Conservation (phyloP, 2,797 vertebrate species). For the Capromys pilorides region DNA sequence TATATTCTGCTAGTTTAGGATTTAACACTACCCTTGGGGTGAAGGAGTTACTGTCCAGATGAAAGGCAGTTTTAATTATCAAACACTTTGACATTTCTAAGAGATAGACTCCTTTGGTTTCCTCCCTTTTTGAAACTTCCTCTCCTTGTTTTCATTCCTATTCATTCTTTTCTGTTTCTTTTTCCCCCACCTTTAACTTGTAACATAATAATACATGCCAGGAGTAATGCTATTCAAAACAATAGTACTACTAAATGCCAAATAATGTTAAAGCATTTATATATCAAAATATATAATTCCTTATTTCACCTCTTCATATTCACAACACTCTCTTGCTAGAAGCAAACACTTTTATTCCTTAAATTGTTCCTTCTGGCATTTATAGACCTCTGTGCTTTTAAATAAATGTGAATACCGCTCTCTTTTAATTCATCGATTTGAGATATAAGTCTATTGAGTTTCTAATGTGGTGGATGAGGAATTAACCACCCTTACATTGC, state of each 20-base stretch:
- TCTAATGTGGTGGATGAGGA: not conserved
- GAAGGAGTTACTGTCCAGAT: not conserved
- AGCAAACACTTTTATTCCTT: not conserved
- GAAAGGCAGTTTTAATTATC: not conserved
- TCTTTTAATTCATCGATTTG: not conserved
- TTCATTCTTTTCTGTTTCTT: not conserved
- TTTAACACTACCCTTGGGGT: conserved; percentile 1
- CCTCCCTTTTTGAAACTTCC: not conserved
- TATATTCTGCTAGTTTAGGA: conserved; percentile 7
- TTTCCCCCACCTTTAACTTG: not conserved
- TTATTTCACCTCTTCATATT: not conserved
- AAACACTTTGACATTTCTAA: conserved; percentile 34
- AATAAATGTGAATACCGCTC: not conserved
- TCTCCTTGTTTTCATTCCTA: not conserved
- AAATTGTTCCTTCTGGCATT: not conserved
- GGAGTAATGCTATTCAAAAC: conserved; percentile 19
- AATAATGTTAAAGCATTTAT: not conserved
- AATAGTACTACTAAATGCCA: not conserved
- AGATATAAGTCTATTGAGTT: not conserved
- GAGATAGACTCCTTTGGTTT: not conserved
- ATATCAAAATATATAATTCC: not conserved
- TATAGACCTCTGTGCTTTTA: not conserved
- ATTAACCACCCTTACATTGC: not conserved
- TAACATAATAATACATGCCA: not conserved
- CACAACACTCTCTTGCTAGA: not conserved